Percentiles rank a stretch among this genome's conserved stretches.
Evolutionary conservation across 2,113 vertebrate genomes (phyloP).

Genomic region (Antechinus stuartii): DNA sequence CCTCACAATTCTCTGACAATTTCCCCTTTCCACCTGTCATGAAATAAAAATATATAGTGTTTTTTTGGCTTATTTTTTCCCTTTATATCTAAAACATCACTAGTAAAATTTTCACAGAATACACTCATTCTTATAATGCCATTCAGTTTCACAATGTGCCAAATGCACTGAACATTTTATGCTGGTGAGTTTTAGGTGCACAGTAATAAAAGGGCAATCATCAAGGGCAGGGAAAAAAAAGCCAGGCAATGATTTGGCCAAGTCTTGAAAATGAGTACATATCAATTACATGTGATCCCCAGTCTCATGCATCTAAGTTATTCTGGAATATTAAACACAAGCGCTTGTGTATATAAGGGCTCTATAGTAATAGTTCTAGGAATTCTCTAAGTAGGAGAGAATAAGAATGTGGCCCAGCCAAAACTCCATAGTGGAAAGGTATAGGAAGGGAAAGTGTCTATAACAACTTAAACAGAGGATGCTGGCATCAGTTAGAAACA

Average conservation of each 20-base stretch:
- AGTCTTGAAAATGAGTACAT: slow-evolving; percentile 35
- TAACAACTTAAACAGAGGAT: neutral
- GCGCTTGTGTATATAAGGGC: neutral
- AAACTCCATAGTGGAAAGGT: slow-evolving; percentile 7
- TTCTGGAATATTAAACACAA: slow-evolving; percentile 30
- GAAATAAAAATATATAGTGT: slow-evolving; percentile 61
- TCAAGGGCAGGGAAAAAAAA: neutral
- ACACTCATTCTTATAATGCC: slow-evolving; percentile 31
- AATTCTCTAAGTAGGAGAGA: slow-evolving; percentile 25
- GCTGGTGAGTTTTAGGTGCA: slow-evolving; percentile 21
- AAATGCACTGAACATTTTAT: slow-evolving; percentile 13
- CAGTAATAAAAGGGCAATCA: slow-evolving; percentile 26
- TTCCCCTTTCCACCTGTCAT: slow-evolving; percentile 58
- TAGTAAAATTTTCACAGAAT: neutral
- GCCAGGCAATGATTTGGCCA: neutral
- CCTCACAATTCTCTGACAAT: slow-evolving; percentile 63
- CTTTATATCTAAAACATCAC: slow-evolving; percentile 31
- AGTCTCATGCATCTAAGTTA: neutral
- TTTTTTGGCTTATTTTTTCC: slow-evolving; percentile 52
- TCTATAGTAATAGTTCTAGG: slow-evolving; percentile 23
- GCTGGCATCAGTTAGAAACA: slow-evolving; percentile 12
- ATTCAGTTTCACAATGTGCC: neutral
- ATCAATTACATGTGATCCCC: slow-evolving; percentile 26
- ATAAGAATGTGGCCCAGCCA: neutral
- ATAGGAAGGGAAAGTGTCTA: neutral